These are phyloP conservation scores for Aporrectodea caliginosa DNA, from an alignment of 1,140 invertebrate genomes.

Conservation along the genomic window DNA sequence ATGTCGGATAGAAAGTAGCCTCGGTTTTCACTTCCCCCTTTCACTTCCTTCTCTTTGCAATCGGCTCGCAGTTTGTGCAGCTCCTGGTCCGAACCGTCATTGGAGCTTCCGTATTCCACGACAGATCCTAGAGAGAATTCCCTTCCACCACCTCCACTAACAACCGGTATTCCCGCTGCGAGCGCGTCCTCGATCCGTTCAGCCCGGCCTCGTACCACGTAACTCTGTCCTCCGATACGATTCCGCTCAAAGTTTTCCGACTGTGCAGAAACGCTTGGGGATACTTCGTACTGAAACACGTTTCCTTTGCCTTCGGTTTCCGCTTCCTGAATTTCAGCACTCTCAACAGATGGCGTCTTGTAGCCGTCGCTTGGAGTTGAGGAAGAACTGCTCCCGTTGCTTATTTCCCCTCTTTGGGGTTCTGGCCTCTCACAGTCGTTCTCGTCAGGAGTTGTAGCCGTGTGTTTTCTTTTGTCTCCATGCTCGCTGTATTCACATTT, in stretches of 20 bases:
- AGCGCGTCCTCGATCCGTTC: neutral
- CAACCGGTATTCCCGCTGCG: neutral
- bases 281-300: neutral
- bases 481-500: neutral
- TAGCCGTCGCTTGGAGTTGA: slow-evolving; percentile 29
- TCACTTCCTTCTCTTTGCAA: slow-evolving; percentile 46
- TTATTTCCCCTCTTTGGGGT: neutral
- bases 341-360: slow-evolving; percentile 31
- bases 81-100: slow-evolving; percentile 52
- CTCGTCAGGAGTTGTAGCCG: neutral
- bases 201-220: neutral
- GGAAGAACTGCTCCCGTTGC: neutral
- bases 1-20: slow-evolving; percentile 10
- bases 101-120: slow-evolving; percentile 40
- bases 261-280: neutral
- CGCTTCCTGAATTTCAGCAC: neutral
- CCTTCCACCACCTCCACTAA: neutral
- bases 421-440: neutral
- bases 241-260: neutral
- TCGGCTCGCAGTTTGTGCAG: slow-evolving; percentile 45
- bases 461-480: neutral
- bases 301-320: neutral
- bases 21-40: slow-evolving; percentile 26
- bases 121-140: neutral
- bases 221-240: neutral